Conservation (phyloP, 1,140 invertebrate genomes). For the Archivesica marissinica region DNA sequence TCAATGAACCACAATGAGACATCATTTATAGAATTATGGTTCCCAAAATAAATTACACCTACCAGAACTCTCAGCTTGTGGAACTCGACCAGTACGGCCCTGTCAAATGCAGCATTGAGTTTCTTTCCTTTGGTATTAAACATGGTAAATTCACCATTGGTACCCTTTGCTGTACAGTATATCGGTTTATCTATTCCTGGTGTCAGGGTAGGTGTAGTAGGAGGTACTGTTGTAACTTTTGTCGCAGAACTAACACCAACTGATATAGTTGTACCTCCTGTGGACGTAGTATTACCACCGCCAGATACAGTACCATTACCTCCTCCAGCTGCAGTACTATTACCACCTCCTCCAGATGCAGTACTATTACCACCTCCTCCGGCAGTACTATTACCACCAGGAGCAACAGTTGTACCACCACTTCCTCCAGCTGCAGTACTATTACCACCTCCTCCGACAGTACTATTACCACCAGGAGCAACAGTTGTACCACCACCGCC, state of each 20-base stretch:
- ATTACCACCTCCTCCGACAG: neutral
- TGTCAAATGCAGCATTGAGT: slow-evolving; percentile 23
- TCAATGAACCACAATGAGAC: too few relatives aligned
- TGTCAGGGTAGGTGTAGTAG: neutral
- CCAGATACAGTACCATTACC: neutral
- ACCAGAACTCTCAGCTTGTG: slow-evolving; percentile 46
- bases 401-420: neutral
- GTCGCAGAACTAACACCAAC: neutral
- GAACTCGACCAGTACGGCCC: slow-evolving; percentile 42
- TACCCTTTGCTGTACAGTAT: slow-evolving; percentile 31
- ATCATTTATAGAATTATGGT: too few relatives aligned
- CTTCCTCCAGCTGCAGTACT: neutral
- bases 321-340: neutral
- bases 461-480: neutral
- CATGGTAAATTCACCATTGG: slow-evolving; percentile 34
- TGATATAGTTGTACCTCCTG: neutral
- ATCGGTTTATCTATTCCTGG: neutral
- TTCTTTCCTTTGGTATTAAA: slow-evolving; percentile 42
- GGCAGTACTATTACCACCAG: neutral
- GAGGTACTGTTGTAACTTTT: neutral
- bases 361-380: neutral
- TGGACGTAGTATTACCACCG: neutral
- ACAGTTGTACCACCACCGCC: neutral
- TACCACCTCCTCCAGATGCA: neutral
- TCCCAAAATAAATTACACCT: slow-evolving; percentile 11